Percentiles rank a stretch among this genome's conserved stretches.
Conservation (phyloP, 2,888 invertebrate genomes). For the Pimpla rufipes region DNA sequence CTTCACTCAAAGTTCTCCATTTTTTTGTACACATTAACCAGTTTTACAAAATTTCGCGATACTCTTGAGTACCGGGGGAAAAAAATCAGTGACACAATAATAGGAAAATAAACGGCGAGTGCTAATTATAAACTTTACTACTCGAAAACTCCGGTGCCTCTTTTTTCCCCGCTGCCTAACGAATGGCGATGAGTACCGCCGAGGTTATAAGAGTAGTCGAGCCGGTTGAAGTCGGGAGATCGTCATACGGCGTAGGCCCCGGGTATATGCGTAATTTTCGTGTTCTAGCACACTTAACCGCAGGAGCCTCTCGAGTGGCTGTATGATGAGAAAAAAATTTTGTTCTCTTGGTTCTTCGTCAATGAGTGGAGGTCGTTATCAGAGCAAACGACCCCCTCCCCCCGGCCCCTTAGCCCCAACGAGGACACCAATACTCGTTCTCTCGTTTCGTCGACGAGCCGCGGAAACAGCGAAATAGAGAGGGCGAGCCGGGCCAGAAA, state of each 20-base stretch:
- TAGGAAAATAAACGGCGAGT: background rate
- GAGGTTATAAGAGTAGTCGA: slow-evolving; percentile 2
- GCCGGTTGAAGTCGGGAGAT: background rate
- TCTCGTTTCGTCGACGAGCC: slow-evolving; percentile 11
- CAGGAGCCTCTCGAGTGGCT: slow-evolving; percentile 28
- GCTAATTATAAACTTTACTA: slow-evolving; percentile 6
- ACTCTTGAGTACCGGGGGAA: background rate
- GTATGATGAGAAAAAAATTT: slow-evolving; percentile 45
- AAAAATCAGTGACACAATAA: background rate
- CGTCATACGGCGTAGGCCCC: background rate
- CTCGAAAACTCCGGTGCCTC: background rate
- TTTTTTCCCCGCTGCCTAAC: background rate
- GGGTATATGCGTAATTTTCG: slow-evolving; percentile 40
- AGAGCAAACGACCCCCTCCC: slow-evolving; percentile 32
- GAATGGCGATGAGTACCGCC: background rate
- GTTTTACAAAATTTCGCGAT: background rate
- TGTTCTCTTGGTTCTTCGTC: slow-evolving; percentile 20
- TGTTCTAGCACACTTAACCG: slow-evolving; percentile 44
- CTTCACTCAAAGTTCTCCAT: too few species aligned
- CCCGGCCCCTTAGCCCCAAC: background rate
- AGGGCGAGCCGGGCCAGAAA: slow-evolving; percentile 33
- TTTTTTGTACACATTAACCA: background rate
- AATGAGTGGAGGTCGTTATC: slow-evolving; percentile 38
- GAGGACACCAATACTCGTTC: slow-evolving; percentile 21
- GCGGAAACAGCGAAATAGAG: slow-evolving; percentile 20